phyloP scores from a whole-genome alignment of 2,113 vertebrate genomes.

The Phasianus colchicus region DNA sequence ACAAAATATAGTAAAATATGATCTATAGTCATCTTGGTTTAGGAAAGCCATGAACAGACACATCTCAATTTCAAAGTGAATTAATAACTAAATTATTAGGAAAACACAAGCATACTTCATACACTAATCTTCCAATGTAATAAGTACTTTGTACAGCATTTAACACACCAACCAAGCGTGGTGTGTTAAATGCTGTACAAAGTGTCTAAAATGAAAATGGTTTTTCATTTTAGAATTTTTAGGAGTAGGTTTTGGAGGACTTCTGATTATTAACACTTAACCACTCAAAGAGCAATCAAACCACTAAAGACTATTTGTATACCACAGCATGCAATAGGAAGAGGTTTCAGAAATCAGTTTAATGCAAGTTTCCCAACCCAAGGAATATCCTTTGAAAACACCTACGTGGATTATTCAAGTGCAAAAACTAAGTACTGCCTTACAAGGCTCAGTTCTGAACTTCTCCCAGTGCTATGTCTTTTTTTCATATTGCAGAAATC shows the following conservation, averaged over 20 bases:
- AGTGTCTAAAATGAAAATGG: background rate
- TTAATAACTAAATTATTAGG: background rate
- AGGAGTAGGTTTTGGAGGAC: background rate
- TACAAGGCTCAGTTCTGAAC: background rate
- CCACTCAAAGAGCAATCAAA: background rate
- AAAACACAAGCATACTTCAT: background rate
- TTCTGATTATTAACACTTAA: background rate
- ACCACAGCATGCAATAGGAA: background rate
- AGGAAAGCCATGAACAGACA: background rate
- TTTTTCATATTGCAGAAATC: background rate
- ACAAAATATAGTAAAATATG: background rate
- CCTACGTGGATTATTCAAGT: background rate
- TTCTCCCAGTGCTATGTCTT: background rate
- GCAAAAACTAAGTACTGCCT: background rate
- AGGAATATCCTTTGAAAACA: background rate
- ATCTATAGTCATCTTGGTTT: background rate
- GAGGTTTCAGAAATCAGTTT: background rate
- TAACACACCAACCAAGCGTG: background rate
- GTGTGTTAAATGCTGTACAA: too few relatives aligned
- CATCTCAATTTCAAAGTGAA: background rate
- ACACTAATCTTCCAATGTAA: background rate
- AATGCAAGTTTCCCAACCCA: background rate
- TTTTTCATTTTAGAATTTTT: background rate
- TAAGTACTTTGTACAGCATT: background rate
- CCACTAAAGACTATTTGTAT: background rate